These are phyloP conservation scores for Scopus umbretta DNA, from an alignment of 2,113 vertebrate species.

Conservation along the genomic window DNA sequence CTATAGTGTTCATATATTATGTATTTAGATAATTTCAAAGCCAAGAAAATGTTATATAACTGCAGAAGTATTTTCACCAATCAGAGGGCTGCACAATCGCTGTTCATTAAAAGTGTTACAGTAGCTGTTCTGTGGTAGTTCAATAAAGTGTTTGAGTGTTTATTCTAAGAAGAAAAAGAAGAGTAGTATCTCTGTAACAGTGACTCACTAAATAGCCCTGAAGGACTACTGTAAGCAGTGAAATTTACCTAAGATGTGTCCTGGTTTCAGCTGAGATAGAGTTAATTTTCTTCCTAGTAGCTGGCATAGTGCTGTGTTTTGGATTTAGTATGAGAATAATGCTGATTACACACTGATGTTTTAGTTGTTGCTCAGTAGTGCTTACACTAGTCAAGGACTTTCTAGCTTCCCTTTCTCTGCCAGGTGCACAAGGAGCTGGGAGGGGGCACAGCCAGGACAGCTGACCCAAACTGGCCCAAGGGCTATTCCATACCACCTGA, in stretches of 20 bases:
- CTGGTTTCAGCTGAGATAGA: too few relatives aligned
- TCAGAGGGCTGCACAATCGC: neutral
- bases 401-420: too few relatives aligned
- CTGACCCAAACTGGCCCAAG: too few relatives aligned
- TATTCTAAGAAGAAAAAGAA: neutral
- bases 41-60: neutral
- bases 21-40: neutral
- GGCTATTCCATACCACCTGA: too few relatives aligned
- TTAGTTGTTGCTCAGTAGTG: too few relatives aligned
- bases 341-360: too few relatives aligned
- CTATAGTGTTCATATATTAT: neutral
- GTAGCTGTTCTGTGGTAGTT: neutral
- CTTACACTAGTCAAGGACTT: too few relatives aligned
- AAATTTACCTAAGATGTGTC: neutral
- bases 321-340: too few relatives aligned
- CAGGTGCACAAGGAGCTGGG: too few relatives aligned
- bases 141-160: neutral
- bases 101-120: neutral
- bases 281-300: too few relatives aligned
- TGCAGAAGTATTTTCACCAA: neutral
- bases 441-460: too few relatives aligned
- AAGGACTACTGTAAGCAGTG: neutral
- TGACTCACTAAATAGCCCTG: neutral
- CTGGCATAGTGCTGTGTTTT: too few relatives aligned
- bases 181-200: neutral